Base-by-base conservation (phyloP, 2,113 vertebrate genomes). In the Ifrita kowaldi region DNA sequence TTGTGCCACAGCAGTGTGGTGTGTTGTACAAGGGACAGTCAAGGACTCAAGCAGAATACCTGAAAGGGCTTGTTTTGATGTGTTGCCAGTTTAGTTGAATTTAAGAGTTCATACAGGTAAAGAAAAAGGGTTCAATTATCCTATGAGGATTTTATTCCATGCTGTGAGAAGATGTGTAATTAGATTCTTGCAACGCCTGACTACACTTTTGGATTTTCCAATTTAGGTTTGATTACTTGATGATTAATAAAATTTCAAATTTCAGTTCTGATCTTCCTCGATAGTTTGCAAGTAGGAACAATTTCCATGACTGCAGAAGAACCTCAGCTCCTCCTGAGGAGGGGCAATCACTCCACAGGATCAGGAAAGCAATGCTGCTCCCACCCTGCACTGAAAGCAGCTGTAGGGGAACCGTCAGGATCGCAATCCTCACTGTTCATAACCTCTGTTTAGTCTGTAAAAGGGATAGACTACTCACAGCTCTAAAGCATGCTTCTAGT, bases 191-290 rank as follows among this genome's bases (percentile, higher is more conserved):
- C 73, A 78, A 88, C 0, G 46, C 69, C 62, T 82, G 89, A 75
- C 77, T 87, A 56, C 50, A 24, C 49, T 84, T 86, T 14, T 21
- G 35, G 52, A 92, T 82, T 78, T 81, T 89, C 21, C 65, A 68
- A 76, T 95, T 94, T 90, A 81, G 20, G 16, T 89, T 87, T 90
- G 76, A 96, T 95, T 94, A 89, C 52, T 35, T 46, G 65, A 86
- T 84, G 52, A 95, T 93, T 93, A 93, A 78, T 28, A 93, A 96
- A 88, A 92, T 71, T 94, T 75, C 37, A 37, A 42, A 86, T 90
- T 78, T 94, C 79, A 47, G 28, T 68, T 84, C 73, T 71, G 56
- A 84, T 94, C 37, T 86, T 60, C 59, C 52, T 81, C 42, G 24
- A 14, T 11, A 33, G 64, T 65, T 80, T 74, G 9, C 23, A 73